phyloP scores from a whole-genome alignment of 1,140 invertebrate species.

The Ridgeia piscesae region DNA sequence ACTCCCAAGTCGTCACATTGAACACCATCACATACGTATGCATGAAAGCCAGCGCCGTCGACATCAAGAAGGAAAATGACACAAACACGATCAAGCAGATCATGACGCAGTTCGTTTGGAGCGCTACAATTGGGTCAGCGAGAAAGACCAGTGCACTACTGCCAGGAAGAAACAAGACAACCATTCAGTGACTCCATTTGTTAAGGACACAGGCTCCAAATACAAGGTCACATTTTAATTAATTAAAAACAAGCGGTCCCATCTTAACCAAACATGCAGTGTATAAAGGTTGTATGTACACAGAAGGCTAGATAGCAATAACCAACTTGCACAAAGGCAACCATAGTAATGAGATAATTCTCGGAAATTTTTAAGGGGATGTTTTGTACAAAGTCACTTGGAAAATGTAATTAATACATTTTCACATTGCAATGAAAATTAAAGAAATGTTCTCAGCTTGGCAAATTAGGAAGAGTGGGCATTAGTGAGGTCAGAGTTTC shows the following conservation, averaged over 20 bases:
- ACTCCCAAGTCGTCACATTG: constrained; percentile 56
- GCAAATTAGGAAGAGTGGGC: no score
- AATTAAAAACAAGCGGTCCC: no score
- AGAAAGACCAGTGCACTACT: constrained; percentile 40
- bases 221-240: no score
- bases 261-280: no score
- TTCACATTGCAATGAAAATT: background rate
- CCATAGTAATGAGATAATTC: no score
- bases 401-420: no score
- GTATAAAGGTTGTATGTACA: no score
- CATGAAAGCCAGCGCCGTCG: constrained; percentile 42
- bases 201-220: background rate
- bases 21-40: constrained; percentile 53
- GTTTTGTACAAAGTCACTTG: no score
- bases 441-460: background rate
- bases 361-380: no score
- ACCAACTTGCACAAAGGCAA: no score
- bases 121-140: constrained; percentile 37
- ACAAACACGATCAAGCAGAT: constrained; percentile 48
- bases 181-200: background rate
- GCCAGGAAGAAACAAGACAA: background rate
- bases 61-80: constrained; percentile 35
- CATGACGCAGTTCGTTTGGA: constrained; percentile 50
- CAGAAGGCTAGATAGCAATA: no score
- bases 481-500: no score